A percentile compares a stretch with the other conserved stretches of the same genome.
These are phyloP conservation scores for Elephas maximus DNA, from an alignment of 2,113 vertebrate species.

Conservation along the genomic window DNA sequence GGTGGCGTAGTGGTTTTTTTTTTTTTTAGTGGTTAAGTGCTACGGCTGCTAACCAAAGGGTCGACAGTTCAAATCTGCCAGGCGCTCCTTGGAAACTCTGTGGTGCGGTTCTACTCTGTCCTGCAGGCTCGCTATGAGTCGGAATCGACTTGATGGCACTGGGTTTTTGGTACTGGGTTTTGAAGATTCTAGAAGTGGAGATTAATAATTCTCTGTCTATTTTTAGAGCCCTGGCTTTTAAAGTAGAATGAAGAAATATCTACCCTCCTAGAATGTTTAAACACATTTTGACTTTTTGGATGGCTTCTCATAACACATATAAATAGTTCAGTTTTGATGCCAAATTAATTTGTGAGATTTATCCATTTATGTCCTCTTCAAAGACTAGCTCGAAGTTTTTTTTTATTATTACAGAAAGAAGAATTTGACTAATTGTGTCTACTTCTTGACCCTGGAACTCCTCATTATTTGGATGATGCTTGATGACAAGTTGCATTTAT, in stretches of 20 bases:
- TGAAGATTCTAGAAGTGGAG: not conserved
- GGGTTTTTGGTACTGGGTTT: not conserved
- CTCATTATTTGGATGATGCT: not conserved
- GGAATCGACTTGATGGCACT: too few relatives aligned
- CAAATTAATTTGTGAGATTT: conserved; percentile 24
- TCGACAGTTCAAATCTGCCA: too few relatives aligned
- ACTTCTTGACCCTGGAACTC: not conserved
- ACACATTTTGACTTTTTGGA: not conserved
- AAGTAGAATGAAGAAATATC: not conserved
- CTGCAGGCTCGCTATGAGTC: too few relatives aligned
- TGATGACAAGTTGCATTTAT: not conserved
- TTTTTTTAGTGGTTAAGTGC: too few relatives aligned
- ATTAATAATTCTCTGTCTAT: not conserved
- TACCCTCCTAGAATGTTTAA: not conserved
- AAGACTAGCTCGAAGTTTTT: not conserved
- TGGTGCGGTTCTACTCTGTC: too few relatives aligned
- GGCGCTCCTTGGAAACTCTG: too few relatives aligned
- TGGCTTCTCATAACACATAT: not conserved
- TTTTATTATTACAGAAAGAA: not conserved
- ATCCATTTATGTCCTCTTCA: not conserved
- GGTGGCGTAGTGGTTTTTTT: too few relatives aligned
- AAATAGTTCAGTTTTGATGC: not conserved
- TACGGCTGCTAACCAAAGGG: too few relatives aligned
- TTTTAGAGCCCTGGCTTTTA: not conserved
- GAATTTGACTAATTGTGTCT: not conserved